Base-by-base conservation (phyloP, 2,888 invertebrate genomes). In the Heliconius hortense region DNA sequence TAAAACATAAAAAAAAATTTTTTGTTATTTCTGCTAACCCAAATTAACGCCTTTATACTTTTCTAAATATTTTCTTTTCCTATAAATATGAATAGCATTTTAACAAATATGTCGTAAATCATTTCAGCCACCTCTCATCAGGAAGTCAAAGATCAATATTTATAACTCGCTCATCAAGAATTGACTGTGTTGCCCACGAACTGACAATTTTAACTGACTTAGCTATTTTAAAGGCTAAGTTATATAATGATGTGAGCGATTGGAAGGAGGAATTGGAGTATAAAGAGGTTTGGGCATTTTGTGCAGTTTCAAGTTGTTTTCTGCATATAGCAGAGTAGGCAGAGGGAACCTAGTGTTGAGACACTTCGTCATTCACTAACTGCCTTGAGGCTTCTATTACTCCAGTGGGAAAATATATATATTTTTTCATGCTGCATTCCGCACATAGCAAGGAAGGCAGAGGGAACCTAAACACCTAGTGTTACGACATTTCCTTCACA, bases 111-210 rank as follows among this genome's bases (percentile, higher is more conserved):
- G 56, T 53, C 1, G 24, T 48, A 24, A 24, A 60, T 68, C 3
- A 18, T 84, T 82, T 0, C 86, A 95, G 95, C 0, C 82, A 84
- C 0, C 82, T 94, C 2, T 85, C 82, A 0, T 77, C 88, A 0
- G 93, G 94, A 21, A 86, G 88, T 4, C 90, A 94, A 77, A 88
- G 94, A 0, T 93, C 95, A 0, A 82, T 95, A 0, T 90, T 88
- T 76, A 81, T 93, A 13, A 87, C 89, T 0, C 82, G 94, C 53
- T 76, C 87, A 18, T 80, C 89, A 4, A 81, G 91, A 11, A 86
- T 94, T 1, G 92, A 87, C 39, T 94, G 88, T 82, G 90, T 89
- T 74, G 92, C 85, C n/a, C 95, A 93, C 81, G 95, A 89, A 83
- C 87, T 89, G 77, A 92, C 84, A 79, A 95, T 87, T 84, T 90